Percentiles rank a stretch among this genome's conserved stretches.
Evolutionary conservation across 2,888 invertebrate species (phyloP).

Genomic region (Lasioglossum calceatum): DNA sequence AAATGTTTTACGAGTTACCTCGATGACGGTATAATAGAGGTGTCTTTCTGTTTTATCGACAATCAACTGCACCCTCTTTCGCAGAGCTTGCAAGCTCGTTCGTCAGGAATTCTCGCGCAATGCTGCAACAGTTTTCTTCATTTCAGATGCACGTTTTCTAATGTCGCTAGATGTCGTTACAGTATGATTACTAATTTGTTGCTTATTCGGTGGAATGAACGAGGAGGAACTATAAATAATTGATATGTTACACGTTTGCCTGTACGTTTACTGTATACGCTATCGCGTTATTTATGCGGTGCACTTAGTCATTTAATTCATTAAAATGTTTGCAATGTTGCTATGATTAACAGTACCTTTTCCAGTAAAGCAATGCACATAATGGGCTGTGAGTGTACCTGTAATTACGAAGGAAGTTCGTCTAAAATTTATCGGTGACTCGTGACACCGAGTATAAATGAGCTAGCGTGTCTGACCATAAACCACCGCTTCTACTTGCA

Average conservation of each 20-base stretch:
- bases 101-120: neutral
- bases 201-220: neutral
- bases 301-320: too few relatives aligned
- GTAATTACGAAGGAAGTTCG: neutral
- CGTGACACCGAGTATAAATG: neutral
- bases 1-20: neutral
- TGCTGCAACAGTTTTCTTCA: slow-evolving; percentile 16
- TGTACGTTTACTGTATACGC: too few relatives aligned
- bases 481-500: neutral
- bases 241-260: too few relatives aligned
- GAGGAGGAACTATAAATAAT: too few relatives aligned
- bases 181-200: neutral
- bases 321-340: neutral
- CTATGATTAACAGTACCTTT: neutral
- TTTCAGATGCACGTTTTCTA: slow-evolving; percentile 49
- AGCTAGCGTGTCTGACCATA: neutral
- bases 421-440: neutral
- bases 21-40: neutral
- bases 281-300: too few relatives aligned
- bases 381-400: neutral
- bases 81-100: slow-evolving; percentile 21
- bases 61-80: slow-evolving; percentile 35
- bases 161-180: neutral
- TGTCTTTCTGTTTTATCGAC: slow-evolving; percentile 63
- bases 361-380: neutral